A percentile compares a stretch with the other conserved stretches of the same genome.
Conservation (phyloP, 2,888 invertebrate genomes). For the Cerastoderma edule region DNA sequence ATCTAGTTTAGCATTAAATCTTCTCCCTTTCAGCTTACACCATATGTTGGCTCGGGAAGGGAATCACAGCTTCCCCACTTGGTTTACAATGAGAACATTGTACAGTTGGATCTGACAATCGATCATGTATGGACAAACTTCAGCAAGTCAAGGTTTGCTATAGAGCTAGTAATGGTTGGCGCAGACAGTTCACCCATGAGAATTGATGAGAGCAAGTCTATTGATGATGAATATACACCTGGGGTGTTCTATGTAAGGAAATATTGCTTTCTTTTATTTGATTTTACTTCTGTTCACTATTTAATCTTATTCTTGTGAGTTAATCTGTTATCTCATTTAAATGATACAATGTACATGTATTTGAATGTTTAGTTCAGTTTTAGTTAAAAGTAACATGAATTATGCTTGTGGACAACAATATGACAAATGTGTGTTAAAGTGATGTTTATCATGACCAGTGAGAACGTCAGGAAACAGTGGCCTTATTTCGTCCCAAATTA, state of each 20-base stretch:
- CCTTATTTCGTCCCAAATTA: no score
- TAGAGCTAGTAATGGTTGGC: slow-evolving; percentile 86
- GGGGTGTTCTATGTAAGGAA: slow-evolving; percentile 88
- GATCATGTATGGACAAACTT: slow-evolving; percentile 85
- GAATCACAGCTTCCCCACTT: slow-evolving; percentile 87
- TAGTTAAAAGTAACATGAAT: no score
- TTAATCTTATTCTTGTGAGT: no score
- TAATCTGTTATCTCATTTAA: no score
- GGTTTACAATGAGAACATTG: slow-evolving; percentile 88
- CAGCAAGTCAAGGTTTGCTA: slow-evolving; percentile 86
- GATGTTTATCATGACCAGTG: no score
- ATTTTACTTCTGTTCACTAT: not conserved
- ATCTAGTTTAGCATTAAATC: not conserved
- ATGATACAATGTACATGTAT: no score
- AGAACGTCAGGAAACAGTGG: no score
- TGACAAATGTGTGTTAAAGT: no score
- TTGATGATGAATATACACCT: slow-evolving; percentile 91
- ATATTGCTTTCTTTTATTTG: not conserved
- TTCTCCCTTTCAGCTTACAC: slow-evolving; percentile 85
- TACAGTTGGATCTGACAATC: slow-evolving; percentile 87
- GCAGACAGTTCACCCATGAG: slow-evolving; percentile 71
- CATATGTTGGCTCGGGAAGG: slow-evolving; percentile 85
- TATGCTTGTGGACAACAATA: no score
- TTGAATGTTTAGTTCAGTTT: no score
- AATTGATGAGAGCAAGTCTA: slow-evolving; percentile 86